Evolutionary conservation across 2,888 invertebrate genomes (phyloP).

Genomic region (Zaprionus lineosus): DNA sequence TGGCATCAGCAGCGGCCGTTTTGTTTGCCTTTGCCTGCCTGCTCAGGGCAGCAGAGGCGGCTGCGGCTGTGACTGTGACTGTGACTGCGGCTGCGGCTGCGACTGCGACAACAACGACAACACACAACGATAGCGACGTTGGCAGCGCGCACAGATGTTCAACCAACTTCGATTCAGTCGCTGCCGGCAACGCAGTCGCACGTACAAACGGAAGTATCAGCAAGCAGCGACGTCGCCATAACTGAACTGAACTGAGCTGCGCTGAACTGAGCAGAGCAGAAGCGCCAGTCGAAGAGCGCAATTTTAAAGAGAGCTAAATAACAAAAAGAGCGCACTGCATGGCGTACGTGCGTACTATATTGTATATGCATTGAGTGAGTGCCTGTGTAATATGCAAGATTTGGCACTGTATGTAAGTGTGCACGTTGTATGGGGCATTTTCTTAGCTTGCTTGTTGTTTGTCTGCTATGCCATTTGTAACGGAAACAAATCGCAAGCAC

Average conservation of each 20-base stretch:
- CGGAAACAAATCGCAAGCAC: constrained; percentile 72
- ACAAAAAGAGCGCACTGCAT: constrained; percentile 34
- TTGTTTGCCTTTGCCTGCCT: constrained; percentile 33
- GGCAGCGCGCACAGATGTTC: constrained; percentile 63
- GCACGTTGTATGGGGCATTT: constrained; percentile 38
- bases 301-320: constrained; percentile 43
- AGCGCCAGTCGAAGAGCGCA: constrained; percentile 51
- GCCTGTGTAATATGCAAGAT: constrained; percentile 43
- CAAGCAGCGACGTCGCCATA: constrained; percentile 13
- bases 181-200: constrained; percentile 22
- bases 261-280: constrained; percentile 28
- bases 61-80: constrained; percentile 17
- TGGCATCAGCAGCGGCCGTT: constrained; percentile 33
- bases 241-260: no score
- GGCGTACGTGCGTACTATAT: constrained; percentile 62
- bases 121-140: no score
- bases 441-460: constrained; percentile 49
- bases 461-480: constrained; percentile 66
- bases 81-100: constrained; percentile 16
- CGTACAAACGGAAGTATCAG: constrained; percentile 57
- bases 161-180: constrained; percentile 42
- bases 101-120: constrained; percentile 13
- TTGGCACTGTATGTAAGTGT: constrained; percentile 40
- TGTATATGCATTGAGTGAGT: constrained; percentile 5
- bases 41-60: not conserved